Evolutionary conservation across 2,888 invertebrate species (phyloP), one percentile per base, ranked within the genome.

Genomic region (Platycheirus albimanus): DNA sequence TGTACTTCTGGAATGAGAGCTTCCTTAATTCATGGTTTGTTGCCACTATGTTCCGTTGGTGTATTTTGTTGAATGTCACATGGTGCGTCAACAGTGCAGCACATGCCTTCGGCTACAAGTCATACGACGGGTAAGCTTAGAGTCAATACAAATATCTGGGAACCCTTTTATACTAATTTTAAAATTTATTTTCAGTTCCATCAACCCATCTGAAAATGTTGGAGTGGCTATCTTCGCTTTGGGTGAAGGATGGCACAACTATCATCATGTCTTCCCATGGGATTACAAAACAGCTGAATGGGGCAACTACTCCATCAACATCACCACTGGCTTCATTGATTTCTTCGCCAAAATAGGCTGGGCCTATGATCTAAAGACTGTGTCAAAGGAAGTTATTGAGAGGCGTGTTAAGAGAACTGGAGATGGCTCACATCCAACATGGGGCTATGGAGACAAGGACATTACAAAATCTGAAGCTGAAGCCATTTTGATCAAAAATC

Each of bases 51-150:
- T 93, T 96, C 89, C 94, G 97, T 58, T 97, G 96, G 91, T 92
- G 94, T 30, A 93, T 95, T 88, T 94, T 95, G 36, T 93, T 98
- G 69, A 96, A 98, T 90, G 94, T 95, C 77, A 97, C 97, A 0
- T 98, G 97, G 97, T 92, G 96, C 72, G 97, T 97, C 33, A 98
- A 98, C 92, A 96, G 96, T 83, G 96, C 95, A 1, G 97, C 97
- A 0, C 97, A 97, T 91, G 93, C 95, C 87, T 95, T 94, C 92
- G 95, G 95, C 56, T 92, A 93, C 87, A 94, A 94, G 86, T 95
- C 95, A 11, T 95, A 95, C 88, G 95, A 97, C 90, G 93, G 92
- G 92, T 93, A 89, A 91, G 91, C 90, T 51, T 1, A 17, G 19
- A 28, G 7, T 19, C 15, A 45, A 30, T 30, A 67, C 20, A 47